These are phyloP conservation scores for Tricholaema leucomelas DNA, from an alignment of 2,113 vertebrate species.

Conservation along the genomic window DNA sequence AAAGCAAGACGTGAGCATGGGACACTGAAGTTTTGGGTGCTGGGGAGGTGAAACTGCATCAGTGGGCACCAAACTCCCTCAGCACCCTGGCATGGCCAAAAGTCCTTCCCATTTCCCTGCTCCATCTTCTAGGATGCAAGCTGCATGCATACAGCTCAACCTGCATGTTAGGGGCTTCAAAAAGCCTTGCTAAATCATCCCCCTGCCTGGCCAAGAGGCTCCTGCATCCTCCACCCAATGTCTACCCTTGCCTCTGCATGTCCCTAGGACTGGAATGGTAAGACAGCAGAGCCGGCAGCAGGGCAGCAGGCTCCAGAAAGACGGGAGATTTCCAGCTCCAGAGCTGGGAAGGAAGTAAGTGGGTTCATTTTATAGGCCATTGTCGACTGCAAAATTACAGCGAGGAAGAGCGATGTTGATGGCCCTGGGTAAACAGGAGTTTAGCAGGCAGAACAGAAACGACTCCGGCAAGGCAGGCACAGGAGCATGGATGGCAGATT, in stretches of 20 bases:
- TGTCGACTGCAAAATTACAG: slow-evolving; percentile 61
- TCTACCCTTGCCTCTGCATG: background rate
- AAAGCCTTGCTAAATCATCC: background rate
- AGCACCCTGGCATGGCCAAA: background rate
- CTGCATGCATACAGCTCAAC: background rate
- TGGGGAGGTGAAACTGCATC: background rate
- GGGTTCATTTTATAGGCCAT: slow-evolving; percentile 60
- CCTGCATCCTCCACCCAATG: background rate
- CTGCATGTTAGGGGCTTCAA: background rate
- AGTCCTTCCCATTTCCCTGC: background rate
- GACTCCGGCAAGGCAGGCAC: slow-evolving; percentile 19
- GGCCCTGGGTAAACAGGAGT: slow-evolving; percentile 74
- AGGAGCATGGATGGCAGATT: slow-evolving; percentile 63
- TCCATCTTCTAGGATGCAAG: background rate
- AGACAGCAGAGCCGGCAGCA: background rate
- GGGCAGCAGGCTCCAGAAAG: background rate
- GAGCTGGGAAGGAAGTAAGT: slow-evolving; percentile 28
- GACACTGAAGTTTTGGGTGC: background rate
- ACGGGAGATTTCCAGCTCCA: background rate
- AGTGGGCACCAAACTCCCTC: background rate
- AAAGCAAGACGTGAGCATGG: background rate
- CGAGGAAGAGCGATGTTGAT: slow-evolving; percentile 48
- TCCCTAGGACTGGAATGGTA: slow-evolving; percentile 32
- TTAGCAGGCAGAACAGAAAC: slow-evolving; percentile 65
- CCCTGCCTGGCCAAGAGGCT: background rate